phyloP scores from a whole-genome alignment of 2,888 invertebrate species.

The Spisula subtruncata region DNA sequence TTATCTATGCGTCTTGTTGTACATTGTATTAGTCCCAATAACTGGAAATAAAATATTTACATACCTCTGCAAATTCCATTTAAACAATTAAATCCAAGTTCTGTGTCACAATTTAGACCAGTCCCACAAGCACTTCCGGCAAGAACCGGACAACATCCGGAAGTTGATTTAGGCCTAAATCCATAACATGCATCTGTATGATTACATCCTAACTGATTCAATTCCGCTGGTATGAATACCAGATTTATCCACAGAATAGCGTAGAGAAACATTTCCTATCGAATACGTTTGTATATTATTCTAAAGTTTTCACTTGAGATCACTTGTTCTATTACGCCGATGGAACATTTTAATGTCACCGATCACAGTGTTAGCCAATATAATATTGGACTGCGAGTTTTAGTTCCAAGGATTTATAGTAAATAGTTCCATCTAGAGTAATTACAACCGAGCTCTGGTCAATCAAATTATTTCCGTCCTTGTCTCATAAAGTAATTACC shows the following conservation, averaged over 20 bases:
- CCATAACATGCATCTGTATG: conserved; percentile 9
- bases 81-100: conserved; percentile 13
- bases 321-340: neutral
- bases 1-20: too few species aligned
- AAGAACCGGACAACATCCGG: conserved; percentile 14
- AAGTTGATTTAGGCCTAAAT: neutral
- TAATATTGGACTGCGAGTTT: neutral
- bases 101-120: neutral
- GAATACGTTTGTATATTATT: neutral
- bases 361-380: neutral
- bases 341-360: neutral
- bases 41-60: neutral
- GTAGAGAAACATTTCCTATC: neutral
- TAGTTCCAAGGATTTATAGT: neutral
- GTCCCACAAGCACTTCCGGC: neutral
- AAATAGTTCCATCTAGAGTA: neutral
- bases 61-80: conserved; percentile 16
- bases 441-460: neutral
- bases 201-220: neutral
- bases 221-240: conserved; percentile 12
- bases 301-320: neutral
- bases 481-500: neutral
- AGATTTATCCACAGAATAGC: neutral
- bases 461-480: neutral
- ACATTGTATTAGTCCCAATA: too few species aligned